These are phyloP conservation scores for Stylophora pistillata DNA, from an alignment of 64 coral and sea anemone genomes.

Conservation along the genomic window DNA sequence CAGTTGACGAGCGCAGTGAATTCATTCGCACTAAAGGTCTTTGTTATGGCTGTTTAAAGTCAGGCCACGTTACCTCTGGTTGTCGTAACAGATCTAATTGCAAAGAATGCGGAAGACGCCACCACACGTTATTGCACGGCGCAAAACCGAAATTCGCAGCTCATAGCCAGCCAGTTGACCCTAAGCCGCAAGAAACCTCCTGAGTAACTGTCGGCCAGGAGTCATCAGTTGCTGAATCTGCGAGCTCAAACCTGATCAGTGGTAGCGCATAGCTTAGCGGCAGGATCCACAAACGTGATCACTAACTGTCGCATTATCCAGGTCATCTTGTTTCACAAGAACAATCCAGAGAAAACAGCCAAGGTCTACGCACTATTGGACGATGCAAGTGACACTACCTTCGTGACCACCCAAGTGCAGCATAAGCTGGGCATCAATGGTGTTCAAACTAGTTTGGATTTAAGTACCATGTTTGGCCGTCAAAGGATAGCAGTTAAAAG, in stretches of 20 bases:
- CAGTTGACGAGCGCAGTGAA: not conserved
- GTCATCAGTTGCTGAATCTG: too few species aligned
- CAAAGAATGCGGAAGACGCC: conserved; percentile 9
- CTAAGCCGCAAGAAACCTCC: not conserved
- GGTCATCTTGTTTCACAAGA: conserved; percentile 43
- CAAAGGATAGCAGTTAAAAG: not conserved
- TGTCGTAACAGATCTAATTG: not conserved
- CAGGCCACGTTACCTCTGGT: not conserved
- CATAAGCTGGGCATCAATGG: conserved; percentile 47
- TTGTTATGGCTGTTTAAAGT: not conserved
- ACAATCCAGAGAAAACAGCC: conserved; percentile 25
- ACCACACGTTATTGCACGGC: conserved; percentile 1
- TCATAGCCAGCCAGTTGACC: not conserved
- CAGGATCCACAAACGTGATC: not conserved
- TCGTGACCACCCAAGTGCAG: conserved; percentile 21
- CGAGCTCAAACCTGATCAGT: not conserved
- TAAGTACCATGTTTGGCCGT: conserved; percentile 44
- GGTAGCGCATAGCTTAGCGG: not conserved
- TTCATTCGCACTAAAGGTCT: not conserved
- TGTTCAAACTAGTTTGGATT: conserved; percentile 7
- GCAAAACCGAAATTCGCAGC: not conserved
- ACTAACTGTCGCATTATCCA: conserved; percentile 62
- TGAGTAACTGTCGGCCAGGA: not conserved
- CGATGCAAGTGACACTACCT: too few species aligned
- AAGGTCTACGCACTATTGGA: conserved; percentile 58